phyloP scores from a whole-genome alignment of 2,797 vertebrate species.

The Aulostomus chinensis region DNA sequence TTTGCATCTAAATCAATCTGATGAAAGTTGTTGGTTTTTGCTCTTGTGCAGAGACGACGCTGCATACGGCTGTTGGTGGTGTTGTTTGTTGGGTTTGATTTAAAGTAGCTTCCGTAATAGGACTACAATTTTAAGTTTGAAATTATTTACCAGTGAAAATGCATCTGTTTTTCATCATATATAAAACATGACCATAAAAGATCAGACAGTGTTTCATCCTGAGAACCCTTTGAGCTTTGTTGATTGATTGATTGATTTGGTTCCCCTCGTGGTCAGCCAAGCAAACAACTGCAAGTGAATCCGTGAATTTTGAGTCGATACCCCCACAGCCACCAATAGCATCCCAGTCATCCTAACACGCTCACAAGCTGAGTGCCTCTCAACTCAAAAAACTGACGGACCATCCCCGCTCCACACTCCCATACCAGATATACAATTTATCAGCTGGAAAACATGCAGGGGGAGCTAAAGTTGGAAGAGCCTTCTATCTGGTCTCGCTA shows the following conservation, averaged over 20 bases:
- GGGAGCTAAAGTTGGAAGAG: slow-evolving; percentile 65
- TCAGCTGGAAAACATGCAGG: slow-evolving; percentile 74
- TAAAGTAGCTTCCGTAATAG: too few relatives aligned
- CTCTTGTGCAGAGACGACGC: slow-evolving; percentile 46
- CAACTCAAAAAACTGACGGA: slow-evolving; percentile 53
- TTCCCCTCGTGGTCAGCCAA: slow-evolving; percentile 26
- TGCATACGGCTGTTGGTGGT: too few relatives aligned
- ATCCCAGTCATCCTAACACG: slow-evolving; percentile 25
- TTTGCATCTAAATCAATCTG: slow-evolving; percentile 70
- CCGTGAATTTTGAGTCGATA: slow-evolving; percentile 28
- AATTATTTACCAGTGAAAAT: slow-evolving; percentile 2
- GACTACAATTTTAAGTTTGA: too few relatives aligned
- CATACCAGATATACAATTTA: slow-evolving; percentile 71
- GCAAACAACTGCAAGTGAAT: slow-evolving; percentile 41
- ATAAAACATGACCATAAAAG: slow-evolving; percentile 3
- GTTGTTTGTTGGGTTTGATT: too few relatives aligned
- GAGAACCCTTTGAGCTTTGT: slow-evolving; percentile 24
- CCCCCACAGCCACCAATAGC: slow-evolving; percentile 22
- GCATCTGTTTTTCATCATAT: slow-evolving; percentile 1
- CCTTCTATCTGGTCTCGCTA: slow-evolving; percentile 64
- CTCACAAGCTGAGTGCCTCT: slow-evolving; percentile 42
- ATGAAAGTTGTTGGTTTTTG: slow-evolving; percentile 60
- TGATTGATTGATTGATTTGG: slow-evolving; percentile 44
- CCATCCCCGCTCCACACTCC: slow-evolving; percentile 43
- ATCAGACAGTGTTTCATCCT: slow-evolving; percentile 21